A percentile compares a stretch with the other conserved stretches of the same genome.
Evolutionary conservation across 2,113 vertebrate genomes (phyloP).

Genomic region (Tetrax tetrax): DNA sequence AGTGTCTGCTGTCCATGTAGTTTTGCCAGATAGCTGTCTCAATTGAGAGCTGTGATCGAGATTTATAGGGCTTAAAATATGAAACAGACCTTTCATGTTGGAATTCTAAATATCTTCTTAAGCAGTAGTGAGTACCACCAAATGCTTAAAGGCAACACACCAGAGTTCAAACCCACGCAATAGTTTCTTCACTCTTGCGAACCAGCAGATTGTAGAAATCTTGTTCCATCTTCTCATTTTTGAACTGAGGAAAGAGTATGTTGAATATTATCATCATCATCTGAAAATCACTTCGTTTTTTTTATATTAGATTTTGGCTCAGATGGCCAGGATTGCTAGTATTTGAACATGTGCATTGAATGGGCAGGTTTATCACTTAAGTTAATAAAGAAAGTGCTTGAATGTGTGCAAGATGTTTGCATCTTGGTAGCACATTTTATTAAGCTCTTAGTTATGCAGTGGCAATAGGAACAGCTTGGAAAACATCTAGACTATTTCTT

Average conservation of each 20-base stretch:
- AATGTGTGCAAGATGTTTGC: constrained; percentile 9
- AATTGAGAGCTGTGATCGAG: constrained; percentile 62
- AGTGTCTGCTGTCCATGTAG: constrained; percentile 61
- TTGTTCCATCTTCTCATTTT: neutral
- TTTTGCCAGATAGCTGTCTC: constrained; percentile 70
- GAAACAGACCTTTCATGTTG: constrained; percentile 71
- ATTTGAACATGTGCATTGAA: constrained; percentile 25
- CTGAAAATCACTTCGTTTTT: constrained; percentile 26
- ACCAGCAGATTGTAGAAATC: neutral
- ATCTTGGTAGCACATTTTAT: constrained; percentile 47
- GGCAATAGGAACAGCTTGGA: neutral
- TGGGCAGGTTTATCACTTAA: constrained; percentile 22
- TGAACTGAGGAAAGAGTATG: neutral
- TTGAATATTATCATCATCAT: neutral
- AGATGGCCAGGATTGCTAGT: neutral
- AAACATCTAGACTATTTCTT: constrained; percentile 1
- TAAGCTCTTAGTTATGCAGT: neutral
- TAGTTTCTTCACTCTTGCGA: constrained; percentile 46
- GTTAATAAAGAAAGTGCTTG: constrained; percentile 24
- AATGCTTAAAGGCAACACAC: constrained; percentile 66
- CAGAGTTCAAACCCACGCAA: constrained; percentile 42
- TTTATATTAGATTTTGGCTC: constrained; percentile 33
- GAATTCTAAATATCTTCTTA: constrained; percentile 75
- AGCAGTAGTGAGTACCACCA: constrained; percentile 63
- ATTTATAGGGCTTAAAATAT: constrained; percentile 74